These are phyloP conservation scores for Falco novaeseelandiae DNA, from an alignment of 2,797 vertebrate species.

Conservation along the genomic window DNA sequence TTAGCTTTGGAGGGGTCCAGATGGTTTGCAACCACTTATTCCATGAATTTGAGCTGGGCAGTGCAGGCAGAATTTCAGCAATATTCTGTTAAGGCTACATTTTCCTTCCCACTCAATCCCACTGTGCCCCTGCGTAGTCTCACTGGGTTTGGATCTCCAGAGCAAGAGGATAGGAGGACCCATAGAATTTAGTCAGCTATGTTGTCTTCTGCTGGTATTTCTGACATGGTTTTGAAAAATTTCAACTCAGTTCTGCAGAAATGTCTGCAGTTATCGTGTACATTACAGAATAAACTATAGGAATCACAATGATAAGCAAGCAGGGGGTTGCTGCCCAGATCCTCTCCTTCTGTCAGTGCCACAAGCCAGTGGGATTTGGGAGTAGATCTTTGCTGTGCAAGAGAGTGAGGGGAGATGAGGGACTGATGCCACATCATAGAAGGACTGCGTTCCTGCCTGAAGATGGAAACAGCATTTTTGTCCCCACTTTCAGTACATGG, in stretches of 20 bases:
- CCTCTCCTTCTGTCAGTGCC: neutral
- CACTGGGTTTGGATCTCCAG: neutral
- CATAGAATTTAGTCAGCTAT: neutral
- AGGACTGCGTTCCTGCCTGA: neutral
- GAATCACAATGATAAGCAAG: neutral
- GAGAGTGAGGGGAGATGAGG: neutral
- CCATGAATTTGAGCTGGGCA: neutral
- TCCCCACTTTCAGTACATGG: neutral
- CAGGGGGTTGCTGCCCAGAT: neutral
- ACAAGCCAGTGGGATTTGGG: neutral
- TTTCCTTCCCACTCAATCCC: neutral
- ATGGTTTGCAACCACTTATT: neutral
- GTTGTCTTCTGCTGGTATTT: neutral
- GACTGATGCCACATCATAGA: neutral
- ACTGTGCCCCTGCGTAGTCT: accelerated
- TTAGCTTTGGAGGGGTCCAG: neutral
- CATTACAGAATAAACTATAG: neutral
- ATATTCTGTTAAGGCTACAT: neutral
- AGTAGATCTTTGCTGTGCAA: neutral
- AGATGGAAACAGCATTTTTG: neutral
- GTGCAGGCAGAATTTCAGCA: neutral
- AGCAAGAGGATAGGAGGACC: neutral
- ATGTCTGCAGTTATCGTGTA: neutral
- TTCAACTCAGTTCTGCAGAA: neutral
- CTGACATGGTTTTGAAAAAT: neutral